phyloP scores from a whole-genome alignment of 2,888 invertebrate species.

The Xylocampa areola region DNA sequence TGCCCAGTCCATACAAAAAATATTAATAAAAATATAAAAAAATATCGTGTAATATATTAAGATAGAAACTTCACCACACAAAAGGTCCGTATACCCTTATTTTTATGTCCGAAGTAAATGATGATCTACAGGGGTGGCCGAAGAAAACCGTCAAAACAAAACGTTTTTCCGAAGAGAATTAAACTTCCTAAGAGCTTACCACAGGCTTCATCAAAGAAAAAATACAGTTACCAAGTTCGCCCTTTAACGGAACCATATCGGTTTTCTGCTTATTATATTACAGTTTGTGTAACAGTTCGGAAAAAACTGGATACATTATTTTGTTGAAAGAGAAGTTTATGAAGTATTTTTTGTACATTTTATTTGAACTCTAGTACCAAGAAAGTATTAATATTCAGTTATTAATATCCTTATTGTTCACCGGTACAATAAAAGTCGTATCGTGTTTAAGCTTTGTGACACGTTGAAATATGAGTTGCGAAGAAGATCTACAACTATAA shows the following conservation, averaged over 20 bases:
- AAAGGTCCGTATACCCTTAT: conserved; percentile 28
- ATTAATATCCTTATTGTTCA: no score
- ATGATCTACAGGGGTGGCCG: conserved; percentile 40
- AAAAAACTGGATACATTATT: conserved; percentile 40
- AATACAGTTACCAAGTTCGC: conserved; percentile 40
- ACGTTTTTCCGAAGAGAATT: conserved; percentile 35
- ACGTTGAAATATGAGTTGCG: no score
- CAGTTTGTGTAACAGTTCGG: conserved; percentile 36
- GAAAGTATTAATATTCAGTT: no score
- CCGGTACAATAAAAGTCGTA: no score
- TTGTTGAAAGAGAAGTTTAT: no score
- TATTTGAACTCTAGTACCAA: no score
- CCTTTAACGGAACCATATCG: conserved; percentile 38
- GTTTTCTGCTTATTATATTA: conserved; percentile 49
- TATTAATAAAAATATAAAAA: no score
- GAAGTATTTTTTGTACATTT: no score
- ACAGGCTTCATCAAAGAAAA: conserved; percentile 41
- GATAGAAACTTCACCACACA: not conserved
- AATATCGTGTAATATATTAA: no score
- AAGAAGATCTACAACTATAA: no score
- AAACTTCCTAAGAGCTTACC: conserved; percentile 37
- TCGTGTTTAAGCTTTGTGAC: no score
- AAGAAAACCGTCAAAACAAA: conserved; percentile 38
- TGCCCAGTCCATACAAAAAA: no score
- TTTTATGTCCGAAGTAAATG: conserved; percentile 39